Percentiles rank a stretch among this genome's conserved stretches.
These are phyloP conservation scores for Dendrolimus houi DNA, from an alignment of 2,888 invertebrate species.

Conservation along the genomic window DNA sequence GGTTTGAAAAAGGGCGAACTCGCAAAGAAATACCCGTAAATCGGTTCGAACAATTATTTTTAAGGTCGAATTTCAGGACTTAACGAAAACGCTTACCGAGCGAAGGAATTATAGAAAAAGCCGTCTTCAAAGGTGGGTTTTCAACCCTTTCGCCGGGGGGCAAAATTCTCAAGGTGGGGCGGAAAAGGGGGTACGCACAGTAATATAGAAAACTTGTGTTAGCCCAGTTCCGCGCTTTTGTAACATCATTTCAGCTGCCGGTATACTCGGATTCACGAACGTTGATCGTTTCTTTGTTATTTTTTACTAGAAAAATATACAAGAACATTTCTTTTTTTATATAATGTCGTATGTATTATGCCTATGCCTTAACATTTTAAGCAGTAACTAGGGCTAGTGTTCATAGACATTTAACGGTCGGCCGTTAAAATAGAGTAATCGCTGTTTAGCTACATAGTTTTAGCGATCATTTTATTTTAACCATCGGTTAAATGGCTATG, in stretches of 20 bases:
- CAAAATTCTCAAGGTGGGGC: conserved; percentile 15
- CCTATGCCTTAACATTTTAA: too few relatives aligned
- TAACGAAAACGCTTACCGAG: conserved; percentile 73
- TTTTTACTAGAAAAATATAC: background rate
- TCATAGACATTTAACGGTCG: too few relatives aligned
- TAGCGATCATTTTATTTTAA: too few relatives aligned
- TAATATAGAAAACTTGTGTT: conserved; percentile 77
- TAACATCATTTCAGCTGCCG: conserved; percentile 74
- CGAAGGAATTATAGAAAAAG: conserved; percentile 72
- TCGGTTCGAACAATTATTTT: conserved; percentile 70
- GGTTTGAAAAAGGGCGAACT: conserved; percentile 20
- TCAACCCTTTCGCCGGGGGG: conserved; percentile 55
- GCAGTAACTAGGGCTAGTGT: too few relatives aligned
- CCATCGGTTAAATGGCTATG: too few relatives aligned
- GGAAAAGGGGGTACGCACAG: conserved; percentile 53
- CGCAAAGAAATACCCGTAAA: conserved; percentile 47
- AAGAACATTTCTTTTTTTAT: too few relatives aligned
- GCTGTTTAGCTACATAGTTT: too few relatives aligned
- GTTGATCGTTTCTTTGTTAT: conserved; percentile 36
- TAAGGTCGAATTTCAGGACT: conserved; percentile 70
- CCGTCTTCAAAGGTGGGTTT: conserved; percentile 72
- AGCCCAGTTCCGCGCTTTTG: conserved; percentile 76
- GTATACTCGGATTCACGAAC: conserved; percentile 24
- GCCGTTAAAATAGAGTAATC: too few relatives aligned
- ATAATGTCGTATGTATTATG: too few relatives aligned